These are phyloP conservation scores for Corythaixoides concolor DNA, from an alignment of 2,113 vertebrate species.

Conservation along the genomic window DNA sequence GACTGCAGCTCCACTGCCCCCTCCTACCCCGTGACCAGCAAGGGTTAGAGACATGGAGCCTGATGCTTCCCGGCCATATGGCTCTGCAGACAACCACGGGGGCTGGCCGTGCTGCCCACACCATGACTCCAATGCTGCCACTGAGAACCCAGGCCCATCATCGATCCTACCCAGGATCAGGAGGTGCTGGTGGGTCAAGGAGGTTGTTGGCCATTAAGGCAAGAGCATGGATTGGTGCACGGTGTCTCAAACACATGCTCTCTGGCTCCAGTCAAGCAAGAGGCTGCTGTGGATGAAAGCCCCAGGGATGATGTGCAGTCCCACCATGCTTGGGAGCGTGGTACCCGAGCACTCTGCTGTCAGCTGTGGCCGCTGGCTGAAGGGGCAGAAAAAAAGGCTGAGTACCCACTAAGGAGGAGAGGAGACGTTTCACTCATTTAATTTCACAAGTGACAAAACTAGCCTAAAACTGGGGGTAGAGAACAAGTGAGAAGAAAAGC, in stretches of 20 bases:
- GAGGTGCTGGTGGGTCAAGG: background rate
- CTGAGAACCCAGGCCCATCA: rapidly evolving
- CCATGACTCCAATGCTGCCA: rapidly evolving
- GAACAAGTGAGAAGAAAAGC: background rate
- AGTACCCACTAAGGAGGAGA: background rate
- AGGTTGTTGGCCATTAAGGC: background rate
- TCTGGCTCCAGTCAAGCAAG: background rate
- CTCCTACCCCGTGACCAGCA: background rate
- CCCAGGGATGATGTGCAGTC: background rate
- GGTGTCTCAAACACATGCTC: rapidly evolving
- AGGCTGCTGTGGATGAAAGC: background rate
- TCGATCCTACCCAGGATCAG: background rate
- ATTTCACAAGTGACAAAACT: background rate
- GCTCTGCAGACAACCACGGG: background rate
- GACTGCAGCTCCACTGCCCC: background rate
- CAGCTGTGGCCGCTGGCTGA: background rate
- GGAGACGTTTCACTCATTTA: background rate
- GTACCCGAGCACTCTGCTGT: background rate
- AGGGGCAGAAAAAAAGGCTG: background rate
- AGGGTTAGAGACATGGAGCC: rapidly evolving
- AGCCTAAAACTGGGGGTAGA: background rate
- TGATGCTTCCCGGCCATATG: rapidly evolving
- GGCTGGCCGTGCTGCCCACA: background rate
- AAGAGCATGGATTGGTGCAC: background rate
- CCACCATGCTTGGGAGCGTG: rapidly evolving